Base-by-base conservation (phyloP, 2,888 invertebrate genomes). In the Drosophila niveifrons region DNA sequence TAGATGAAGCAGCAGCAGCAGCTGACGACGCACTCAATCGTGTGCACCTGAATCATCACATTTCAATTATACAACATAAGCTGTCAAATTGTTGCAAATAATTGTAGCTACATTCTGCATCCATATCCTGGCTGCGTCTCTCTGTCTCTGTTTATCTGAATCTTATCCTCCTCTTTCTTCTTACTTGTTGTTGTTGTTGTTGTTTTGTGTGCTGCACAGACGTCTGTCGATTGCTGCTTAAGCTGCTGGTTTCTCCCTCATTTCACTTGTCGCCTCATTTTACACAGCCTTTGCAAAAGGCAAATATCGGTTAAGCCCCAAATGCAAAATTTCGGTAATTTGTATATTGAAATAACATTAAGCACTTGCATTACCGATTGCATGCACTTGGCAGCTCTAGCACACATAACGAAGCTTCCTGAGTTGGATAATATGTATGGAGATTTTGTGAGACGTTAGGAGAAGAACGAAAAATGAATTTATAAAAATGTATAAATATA, bases 41-140 rank as follows among this genome's bases (percentile, higher is more conserved):
- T 66, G 29, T 75, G 69, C 67, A 84, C 64, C 79, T 82, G 68
- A 82, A 74, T 88, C 82, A 78, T 82, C 88, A 76, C 76, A 88
- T 88, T 80, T 82, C 78, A 80, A 83, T 88, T 80, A 78, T 66
- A 66, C 75, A 81, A 66, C 61, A 68, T 78, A 78, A 78, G 82
- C 79, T 78, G 63, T 58, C 68, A 58, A 75, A 69, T 68, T 61
- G 70, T 58, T 36, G 63, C 71, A 75, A 77, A 76, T 81, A 85
- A 75, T 82, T 66, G 58, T 47, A 47, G 52, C 46, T 72, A 51
- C 52, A 69, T 52, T 62, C 46, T 36, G 55, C 39, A 61, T 17
- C 52, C 23, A 34, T 23, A 18, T 46, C 17, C 29, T n/a, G 10
- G 9, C 8, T 41, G 8, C 0, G 0, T 39, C 13, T 7, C 0